Evolutionary conservation across 2,888 invertebrate genomes (phyloP).

Genomic region (Protonemura montana): DNA sequence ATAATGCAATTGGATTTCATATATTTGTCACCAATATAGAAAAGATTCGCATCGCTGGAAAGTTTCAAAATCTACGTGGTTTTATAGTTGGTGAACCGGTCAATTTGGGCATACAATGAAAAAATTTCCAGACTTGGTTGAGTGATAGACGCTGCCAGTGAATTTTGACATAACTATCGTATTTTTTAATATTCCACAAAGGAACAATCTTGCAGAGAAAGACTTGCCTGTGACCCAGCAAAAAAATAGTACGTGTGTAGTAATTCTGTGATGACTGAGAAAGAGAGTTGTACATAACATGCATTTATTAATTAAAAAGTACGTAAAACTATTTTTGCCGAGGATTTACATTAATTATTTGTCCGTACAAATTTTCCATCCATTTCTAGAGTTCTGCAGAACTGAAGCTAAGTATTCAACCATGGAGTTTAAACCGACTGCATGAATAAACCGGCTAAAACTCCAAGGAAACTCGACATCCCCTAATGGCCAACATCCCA

Average conservation of each 20-base stretch:
- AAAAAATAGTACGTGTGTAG: background rate
- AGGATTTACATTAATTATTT: too few relatives aligned
- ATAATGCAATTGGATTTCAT: background rate
- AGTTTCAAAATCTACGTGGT: background rate
- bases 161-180: slow-evolving; percentile 3
- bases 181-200: slow-evolving; percentile 16
- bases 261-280: background rate
- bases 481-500: too few relatives aligned
- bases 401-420: too few relatives aligned
- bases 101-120: background rate
- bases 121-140: slow-evolving; percentile 7
- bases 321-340: background rate
- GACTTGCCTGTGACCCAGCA: slow-evolving; percentile 17
- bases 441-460: too few relatives aligned
- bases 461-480: too few relatives aligned
- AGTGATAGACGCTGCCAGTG: slow-evolving; percentile 8
- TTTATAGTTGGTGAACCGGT: background rate
- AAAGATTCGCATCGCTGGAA: background rate
- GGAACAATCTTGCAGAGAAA: slow-evolving; percentile 21
- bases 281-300: slow-evolving; percentile 15
- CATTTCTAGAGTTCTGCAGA: too few relatives aligned
- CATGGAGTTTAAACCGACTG: too few relatives aligned
- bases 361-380: too few relatives aligned
- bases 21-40: background rate
- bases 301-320: slow-evolving; percentile 34